Base-by-base conservation (phyloP, 2,888 invertebrate genomes). In the Laothoe populi region DNA sequence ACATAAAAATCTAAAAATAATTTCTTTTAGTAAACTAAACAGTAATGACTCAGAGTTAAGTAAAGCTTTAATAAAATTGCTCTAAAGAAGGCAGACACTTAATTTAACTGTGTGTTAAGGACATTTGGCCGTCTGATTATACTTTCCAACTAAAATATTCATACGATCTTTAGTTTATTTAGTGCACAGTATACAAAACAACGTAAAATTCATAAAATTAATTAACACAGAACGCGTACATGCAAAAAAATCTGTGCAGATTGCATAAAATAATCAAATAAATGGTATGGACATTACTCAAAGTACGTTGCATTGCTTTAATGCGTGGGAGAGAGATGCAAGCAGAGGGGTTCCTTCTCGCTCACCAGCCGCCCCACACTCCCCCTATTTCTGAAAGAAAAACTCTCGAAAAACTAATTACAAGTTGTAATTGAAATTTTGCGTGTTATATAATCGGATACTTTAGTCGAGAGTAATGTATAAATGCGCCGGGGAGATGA, bases 381-480 rank as follows among this genome's bases (percentile, higher is more conserved):
- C 90, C 88, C 88, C 86, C 86, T 85, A n/a, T n/a, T 84, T 85
- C 86, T 87, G 90, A 92, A 93, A 93, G 93, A 93, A 93, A 93
- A 93, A 93, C 92, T 93, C 93, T 91, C 92, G 88, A 93, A 93
- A 93, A 93, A 93, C 93, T 93, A 93, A 93, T 93, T 93, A 93
- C 93, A 93, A 93, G 86, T 93, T 93, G 93, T 93, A 93, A 93
- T 93, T 93, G 93, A 93, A 93, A 93, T 93, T 93, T 93, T 93
- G 92, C 93, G 93, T 93, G 93, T 92, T 93, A 93, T 90, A 93
- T 93, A 93, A 93, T 93, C 93, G 92, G 92, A 92, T 92, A 92
- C 92, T 93, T 92, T 92, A 90, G 90, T 90, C 90, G 89, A 90
- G 91, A 90, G 91, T 91, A 92, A 92, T 92, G 89, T 91, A 92